Percentiles rank a stretch among this genome's conserved stretches.
These are phyloP conservation scores for Takifugu bimaculatus DNA, from an alignment of 2,113 vertebrate genomes.

Conservation along the genomic window DNA sequence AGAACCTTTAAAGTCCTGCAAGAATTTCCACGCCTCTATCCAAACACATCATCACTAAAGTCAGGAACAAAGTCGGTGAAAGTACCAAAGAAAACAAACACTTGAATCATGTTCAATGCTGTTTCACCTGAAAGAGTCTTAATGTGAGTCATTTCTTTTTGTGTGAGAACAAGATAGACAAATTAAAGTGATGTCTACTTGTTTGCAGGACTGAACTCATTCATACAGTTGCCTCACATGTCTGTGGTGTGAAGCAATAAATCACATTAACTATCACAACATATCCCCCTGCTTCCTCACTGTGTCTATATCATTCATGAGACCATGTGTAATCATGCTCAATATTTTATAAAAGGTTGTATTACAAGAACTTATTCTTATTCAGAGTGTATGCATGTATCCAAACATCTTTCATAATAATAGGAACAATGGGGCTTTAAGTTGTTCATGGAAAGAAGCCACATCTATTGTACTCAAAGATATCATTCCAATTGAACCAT, in stretches of 20 bases:
- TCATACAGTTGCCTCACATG: not conserved
- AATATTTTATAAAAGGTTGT: constrained; percentile 77
- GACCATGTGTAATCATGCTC: constrained; percentile 71
- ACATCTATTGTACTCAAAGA: constrained; percentile 75
- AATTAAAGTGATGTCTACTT: not conserved
- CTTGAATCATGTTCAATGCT: constrained; percentile 26
- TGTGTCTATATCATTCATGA: constrained; percentile 63
- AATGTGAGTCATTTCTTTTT: not conserved
- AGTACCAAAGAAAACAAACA: constrained; percentile 48
- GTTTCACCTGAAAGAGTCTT: constrained; percentile 5
- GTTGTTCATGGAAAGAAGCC: constrained; percentile 76
- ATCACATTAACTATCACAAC: constrained; percentile 14
- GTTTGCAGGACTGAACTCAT: not conserved
- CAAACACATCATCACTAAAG: constrained; percentile 41
- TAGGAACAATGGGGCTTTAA: constrained; percentile 74
- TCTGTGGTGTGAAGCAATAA: not conserved
- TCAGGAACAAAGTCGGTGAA: constrained; percentile 41
- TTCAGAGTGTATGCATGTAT: constrained; percentile 73
- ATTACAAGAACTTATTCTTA: constrained; percentile 74
- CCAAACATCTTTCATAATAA: constrained; percentile 74
- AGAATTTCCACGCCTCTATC: constrained; percentile 26
- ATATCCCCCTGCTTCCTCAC: constrained; percentile 14
- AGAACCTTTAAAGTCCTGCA: constrained; percentile 27
- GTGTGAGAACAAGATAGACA: constrained; percentile 2
- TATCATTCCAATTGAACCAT: constrained; percentile 78